phyloP scores from a whole-genome alignment of 2,113 vertebrate species.

The Oncorhynchus mykiss region DNA sequence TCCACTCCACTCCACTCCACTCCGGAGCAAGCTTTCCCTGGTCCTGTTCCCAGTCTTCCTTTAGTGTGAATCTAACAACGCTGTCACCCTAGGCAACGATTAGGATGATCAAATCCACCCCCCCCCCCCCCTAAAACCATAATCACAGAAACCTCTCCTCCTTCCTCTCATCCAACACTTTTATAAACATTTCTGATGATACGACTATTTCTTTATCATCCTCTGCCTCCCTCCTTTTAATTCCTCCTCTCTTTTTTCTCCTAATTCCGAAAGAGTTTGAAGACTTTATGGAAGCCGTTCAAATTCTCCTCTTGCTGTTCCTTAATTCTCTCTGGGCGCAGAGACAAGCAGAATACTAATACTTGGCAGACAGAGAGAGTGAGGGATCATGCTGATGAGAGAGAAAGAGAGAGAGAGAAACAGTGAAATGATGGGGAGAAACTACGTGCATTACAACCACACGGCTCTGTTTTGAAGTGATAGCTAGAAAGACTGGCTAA shows the following conservation, averaged over 20 bases:
- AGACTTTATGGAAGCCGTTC: conserved; percentile 10
- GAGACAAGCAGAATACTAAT: conserved; percentile 4
- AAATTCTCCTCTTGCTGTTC: conserved; percentile 8
- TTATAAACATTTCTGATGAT: conserved; percentile 10
- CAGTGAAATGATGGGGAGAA: background rate
- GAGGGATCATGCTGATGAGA: conserved; percentile 6
- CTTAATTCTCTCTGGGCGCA: conserved; percentile 7
- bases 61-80: background rate
- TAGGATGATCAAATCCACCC: background rate
- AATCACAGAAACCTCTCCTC: conserved; percentile 3
- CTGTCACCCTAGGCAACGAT: background rate
- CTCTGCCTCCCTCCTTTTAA: conserved; percentile 3
- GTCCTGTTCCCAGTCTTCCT: background rate
- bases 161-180: background rate
- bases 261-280: background rate
- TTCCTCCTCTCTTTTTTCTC: background rate
- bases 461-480: conserved; percentile 1
- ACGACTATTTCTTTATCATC: conserved; percentile 6
- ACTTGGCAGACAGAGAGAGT: conserved; percentile 3
- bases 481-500: background rate
- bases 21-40: background rate
- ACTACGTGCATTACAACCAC: background rate
- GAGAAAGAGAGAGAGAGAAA: background rate
- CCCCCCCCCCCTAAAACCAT: background rate
- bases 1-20: background rate